A percentile compares a stretch with the other conserved stretches of the same genome.
Conservation (phyloP, 2,888 invertebrate species). For the Drymonia ruficornis region DNA sequence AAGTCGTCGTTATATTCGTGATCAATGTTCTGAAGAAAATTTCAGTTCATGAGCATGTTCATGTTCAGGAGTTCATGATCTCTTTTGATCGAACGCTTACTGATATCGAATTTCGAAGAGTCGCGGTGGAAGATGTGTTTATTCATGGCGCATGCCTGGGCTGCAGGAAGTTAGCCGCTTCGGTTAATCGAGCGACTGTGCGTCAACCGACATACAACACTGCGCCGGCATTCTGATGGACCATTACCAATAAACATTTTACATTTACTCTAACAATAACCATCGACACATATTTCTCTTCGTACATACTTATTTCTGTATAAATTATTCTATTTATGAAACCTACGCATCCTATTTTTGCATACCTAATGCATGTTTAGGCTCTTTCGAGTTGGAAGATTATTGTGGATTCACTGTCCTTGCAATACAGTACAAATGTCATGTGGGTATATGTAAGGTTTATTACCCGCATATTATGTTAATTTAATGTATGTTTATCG, state of each 20-base stretch:
- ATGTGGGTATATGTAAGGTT: slow-evolving; percentile 71
- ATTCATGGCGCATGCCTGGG: slow-evolving; percentile 68
- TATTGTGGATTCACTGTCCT: slow-evolving; percentile 60
- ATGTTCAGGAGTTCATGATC: too few species aligned
- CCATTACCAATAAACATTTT: slow-evolving; percentile 53
- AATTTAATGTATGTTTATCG: slow-evolving; percentile 60
- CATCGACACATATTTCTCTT: slow-evolving; percentile 22
- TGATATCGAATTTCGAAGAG: slow-evolving; percentile 24
- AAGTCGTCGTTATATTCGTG: slow-evolving; percentile 10
- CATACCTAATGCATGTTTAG: slow-evolving; percentile 43
- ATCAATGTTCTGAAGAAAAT: slow-evolving; percentile 16
- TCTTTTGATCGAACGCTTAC: slow-evolving; percentile 11
- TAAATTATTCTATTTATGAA: slow-evolving; percentile 37
- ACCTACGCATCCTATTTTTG: slow-evolving; percentile 34
- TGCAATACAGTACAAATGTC: slow-evolving; percentile 58
- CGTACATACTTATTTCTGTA: slow-evolving; percentile 14
- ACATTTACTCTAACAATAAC: slow-evolving; percentile 33
- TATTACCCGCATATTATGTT: slow-evolving; percentile 75
- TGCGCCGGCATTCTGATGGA: slow-evolving; percentile 60
- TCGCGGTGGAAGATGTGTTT: slow-evolving; percentile 60
- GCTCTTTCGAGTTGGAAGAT: slow-evolving; percentile 41
- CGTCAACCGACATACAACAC: slow-evolving; percentile 62
- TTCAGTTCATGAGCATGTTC: too few species aligned
- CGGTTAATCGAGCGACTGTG: slow-evolving; percentile 63
- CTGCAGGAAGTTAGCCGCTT: slow-evolving; percentile 74